Evolutionary conservation across 2,888 invertebrate genomes (phyloP).

Genomic region (Phania funesta): DNA sequence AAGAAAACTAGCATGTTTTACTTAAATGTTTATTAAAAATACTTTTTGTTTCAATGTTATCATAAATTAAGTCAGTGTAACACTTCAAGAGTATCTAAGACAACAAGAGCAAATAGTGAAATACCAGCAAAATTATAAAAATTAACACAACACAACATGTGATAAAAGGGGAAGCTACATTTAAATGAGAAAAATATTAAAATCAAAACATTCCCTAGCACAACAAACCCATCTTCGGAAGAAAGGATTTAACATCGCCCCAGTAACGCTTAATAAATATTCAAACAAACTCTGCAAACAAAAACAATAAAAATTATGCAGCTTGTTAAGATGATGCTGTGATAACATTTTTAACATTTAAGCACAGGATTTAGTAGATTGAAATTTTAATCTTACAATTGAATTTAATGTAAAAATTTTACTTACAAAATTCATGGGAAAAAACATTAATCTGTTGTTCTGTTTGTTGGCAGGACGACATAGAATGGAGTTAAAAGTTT

Average conservation of each 20-base stretch:
- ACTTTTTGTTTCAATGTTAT: no score
- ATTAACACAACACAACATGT: background rate
- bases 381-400: conserved; percentile 15
- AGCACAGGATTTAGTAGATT: conserved; percentile 2
- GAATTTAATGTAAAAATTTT: conserved; percentile 11
- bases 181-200: background rate
- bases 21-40: no score
- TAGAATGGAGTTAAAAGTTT: conserved; percentile 5
- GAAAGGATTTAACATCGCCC: background rate
- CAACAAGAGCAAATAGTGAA: no score
- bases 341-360: conserved; percentile 12
- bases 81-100: no score
- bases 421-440: background rate
- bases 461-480: background rate
- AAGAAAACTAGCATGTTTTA: no score
- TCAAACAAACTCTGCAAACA: background rate
- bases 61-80: no score
- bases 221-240: background rate
- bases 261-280: background rate
- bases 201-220: background rate
- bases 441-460: background rate
- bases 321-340: conserved; percentile 8
- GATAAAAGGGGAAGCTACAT: background rate
- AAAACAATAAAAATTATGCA: conserved; percentile 31
- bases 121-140: background rate